A percentile compares a stretch with the other conserved stretches of the same genome.
These are phyloP conservation scores for Halesus radiatus DNA, from an alignment of 1,140 invertebrate genomes.

Conservation along the genomic window DNA sequence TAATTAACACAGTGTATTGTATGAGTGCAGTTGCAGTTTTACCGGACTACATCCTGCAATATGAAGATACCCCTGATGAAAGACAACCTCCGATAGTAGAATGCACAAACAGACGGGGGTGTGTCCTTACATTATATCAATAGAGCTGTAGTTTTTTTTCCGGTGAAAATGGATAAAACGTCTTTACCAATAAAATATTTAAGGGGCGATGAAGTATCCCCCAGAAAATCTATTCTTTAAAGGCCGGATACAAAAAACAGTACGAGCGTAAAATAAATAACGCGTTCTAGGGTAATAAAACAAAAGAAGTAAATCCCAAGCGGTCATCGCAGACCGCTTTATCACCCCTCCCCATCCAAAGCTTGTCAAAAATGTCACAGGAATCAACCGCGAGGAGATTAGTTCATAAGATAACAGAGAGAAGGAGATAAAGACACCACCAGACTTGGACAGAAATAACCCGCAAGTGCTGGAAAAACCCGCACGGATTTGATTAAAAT, in stretches of 20 bases:
- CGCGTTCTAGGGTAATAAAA: conserved; percentile 10
- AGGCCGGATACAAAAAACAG: background rate
- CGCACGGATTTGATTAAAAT: conserved; percentile 57
- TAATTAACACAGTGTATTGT: too few species aligned
- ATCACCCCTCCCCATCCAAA: conserved; percentile 9
- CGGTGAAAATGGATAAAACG: too few species aligned
- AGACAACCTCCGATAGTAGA: too few species aligned
- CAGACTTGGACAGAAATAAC: conserved; percentile 15
- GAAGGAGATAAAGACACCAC: conserved; percentile 41
- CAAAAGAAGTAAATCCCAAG: conserved; percentile 21
- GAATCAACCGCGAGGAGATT: conserved; percentile 40
- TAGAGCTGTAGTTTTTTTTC: too few species aligned
- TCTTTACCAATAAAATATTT: too few species aligned
- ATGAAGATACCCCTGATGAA: too few species aligned
- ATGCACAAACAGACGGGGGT: too few species aligned
- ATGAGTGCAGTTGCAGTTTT: too few species aligned
- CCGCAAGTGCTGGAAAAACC: conserved; percentile 4
- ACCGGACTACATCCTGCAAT: too few species aligned
- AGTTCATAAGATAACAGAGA: conserved; percentile 47
- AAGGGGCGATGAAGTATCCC: too few species aligned
- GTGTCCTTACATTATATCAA: too few species aligned
- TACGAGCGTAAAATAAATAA: background rate
- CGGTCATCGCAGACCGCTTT: conserved; percentile 7
- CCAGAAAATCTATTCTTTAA: too few species aligned
- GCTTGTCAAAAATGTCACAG: conserved; percentile 28